phyloP scores from a whole-genome alignment of 2,888 invertebrate species.

The Brachypalpus laphriformis region DNA sequence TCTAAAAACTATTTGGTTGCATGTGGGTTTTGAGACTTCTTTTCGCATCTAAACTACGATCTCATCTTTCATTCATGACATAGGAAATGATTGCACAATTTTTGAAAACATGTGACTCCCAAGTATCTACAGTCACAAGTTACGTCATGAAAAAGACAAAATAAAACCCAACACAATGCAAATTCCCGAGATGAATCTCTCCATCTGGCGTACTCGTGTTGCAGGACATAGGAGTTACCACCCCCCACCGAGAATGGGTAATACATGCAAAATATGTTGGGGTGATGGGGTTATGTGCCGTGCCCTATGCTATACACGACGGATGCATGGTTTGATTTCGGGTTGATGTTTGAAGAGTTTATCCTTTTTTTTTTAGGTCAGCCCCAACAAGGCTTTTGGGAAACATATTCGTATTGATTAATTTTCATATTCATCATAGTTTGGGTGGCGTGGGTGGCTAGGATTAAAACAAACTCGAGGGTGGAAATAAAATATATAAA shows the following conservation, averaged over 20 bases:
- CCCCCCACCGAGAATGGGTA: background rate
- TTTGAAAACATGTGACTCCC: too few species aligned
- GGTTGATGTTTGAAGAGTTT: slow-evolving; percentile 43
- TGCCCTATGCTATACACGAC: background rate
- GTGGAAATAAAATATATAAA: background rate
- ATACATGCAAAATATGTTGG: slow-evolving; percentile 29
- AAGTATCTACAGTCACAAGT: slow-evolving; percentile 4
- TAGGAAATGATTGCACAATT: too few species aligned
- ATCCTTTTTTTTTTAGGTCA: slow-evolving; percentile 46
- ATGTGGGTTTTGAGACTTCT: too few species aligned
- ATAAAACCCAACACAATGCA: slow-evolving; percentile 25
- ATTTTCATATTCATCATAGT: slow-evolving; percentile 22
- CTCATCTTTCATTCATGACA: too few species aligned
- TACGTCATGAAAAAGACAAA: slow-evolving; percentile 40
- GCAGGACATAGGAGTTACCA: slow-evolving; percentile 50
- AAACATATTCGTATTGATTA: slow-evolving; percentile 53
- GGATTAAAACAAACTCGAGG: too few species aligned
- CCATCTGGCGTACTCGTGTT: slow-evolving; percentile 30
- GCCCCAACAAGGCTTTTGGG: slow-evolving; percentile 15
- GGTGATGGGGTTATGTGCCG: background rate
- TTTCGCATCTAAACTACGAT: too few species aligned
- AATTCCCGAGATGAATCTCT: slow-evolving; percentile 52
- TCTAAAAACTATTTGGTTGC: too few species aligned
- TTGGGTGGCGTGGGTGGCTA: background rate
- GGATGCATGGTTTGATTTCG: slow-evolving; percentile 53